A percentile compares a stretch with the other conserved stretches of the same genome.
phyloP scores from a whole-genome alignment of 1,140 invertebrate species.

The Monomorium pharaonis region DNA sequence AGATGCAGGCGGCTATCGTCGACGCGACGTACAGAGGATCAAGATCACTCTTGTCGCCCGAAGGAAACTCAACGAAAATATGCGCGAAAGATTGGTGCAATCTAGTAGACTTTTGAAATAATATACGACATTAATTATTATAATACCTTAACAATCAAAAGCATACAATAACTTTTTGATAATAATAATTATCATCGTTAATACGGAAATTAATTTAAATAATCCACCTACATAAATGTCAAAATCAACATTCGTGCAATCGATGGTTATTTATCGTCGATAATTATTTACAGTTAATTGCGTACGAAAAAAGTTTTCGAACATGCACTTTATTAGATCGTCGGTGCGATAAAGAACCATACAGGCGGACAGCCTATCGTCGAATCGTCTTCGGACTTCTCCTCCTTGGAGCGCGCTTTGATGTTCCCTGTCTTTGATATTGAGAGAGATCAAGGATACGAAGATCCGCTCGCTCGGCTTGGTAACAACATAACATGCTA shows the following conservation, averaged over 20 bases:
- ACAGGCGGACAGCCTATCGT: not conserved
- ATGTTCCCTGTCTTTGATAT: not conserved
- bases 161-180: not conserved
- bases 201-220: not conserved
- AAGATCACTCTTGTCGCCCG: conserved; percentile 1
- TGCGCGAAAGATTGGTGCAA: not conserved
- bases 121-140: not conserved
- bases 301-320: not conserved
- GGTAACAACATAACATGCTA: conserved; percentile 29
- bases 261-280: not conserved
- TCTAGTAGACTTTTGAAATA: not conserved
- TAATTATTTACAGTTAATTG: conserved; percentile 16
- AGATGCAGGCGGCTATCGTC: conserved; percentile 41
- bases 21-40: not conserved
- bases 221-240: not conserved
- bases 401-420: not conserved
- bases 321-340: not conserved
- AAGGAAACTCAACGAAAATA: not conserved
- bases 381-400: not conserved
- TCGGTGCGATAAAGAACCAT: not conserved
- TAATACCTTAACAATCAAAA: not conserved
- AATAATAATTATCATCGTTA: not conserved
- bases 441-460: conserved; percentile 1
- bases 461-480: not conserved
- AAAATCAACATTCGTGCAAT: not conserved